Evolutionary conservation across 2,888 invertebrate genomes (phyloP).

Genomic region (Meloe dianella): DNA sequence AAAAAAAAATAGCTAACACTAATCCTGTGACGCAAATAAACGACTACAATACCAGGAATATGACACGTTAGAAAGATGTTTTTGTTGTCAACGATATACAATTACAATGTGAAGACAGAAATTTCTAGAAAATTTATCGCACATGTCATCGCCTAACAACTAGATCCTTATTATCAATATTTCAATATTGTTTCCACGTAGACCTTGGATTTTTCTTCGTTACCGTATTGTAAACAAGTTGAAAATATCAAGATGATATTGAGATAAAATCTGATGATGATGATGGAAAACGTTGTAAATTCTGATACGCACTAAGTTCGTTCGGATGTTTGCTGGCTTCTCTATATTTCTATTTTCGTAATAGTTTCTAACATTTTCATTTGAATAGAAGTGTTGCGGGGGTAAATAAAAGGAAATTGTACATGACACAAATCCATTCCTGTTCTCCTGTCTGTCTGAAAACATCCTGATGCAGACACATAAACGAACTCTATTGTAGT

Average conservation of each 20-base stretch:
- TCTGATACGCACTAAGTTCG: no score
- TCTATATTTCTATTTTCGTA: no score
- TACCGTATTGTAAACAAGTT: background rate
- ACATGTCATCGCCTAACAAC: background rate
- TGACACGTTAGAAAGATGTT: background rate
- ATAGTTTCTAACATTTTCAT: no score
- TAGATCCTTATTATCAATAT: background rate
- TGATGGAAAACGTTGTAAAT: no score
- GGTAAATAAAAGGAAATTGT: background rate
- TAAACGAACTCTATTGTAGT: background rate
- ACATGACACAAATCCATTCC: background rate
- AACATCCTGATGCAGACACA: background rate
- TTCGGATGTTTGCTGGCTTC: no score
- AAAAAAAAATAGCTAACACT: background rate
- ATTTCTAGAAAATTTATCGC: constrained; percentile 4
- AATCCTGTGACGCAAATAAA: background rate
- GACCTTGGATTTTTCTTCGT: background rate
- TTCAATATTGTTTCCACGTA: background rate
- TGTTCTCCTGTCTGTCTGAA: no score
- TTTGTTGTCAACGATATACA: constrained; percentile 12
- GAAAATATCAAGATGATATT: background rate
- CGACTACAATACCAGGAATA: background rate
- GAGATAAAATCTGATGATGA: background rate
- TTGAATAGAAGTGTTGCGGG: no score
- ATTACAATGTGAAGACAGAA: constrained; percentile 12